phyloP scores from a whole-genome alignment of 2,113 vertebrate species.

The Chlamydotis undulata region DNA sequence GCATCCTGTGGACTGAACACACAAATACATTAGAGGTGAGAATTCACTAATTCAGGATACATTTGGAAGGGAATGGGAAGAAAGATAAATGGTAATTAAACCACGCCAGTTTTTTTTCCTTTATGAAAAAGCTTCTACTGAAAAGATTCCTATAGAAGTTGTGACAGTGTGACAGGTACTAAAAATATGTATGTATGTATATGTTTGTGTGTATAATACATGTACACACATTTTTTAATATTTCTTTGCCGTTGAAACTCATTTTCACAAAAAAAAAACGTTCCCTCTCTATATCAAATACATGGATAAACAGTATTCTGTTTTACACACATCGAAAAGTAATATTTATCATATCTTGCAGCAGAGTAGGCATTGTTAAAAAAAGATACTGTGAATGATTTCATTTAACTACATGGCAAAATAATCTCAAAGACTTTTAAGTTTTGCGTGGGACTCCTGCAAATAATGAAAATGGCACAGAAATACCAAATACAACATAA shows the following conservation, averaged over 20 bases:
- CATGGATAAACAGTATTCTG: not conserved
- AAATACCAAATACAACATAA: not conserved
- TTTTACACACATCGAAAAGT: not conserved
- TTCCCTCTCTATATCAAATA: not conserved
- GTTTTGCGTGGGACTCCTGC: not conserved
- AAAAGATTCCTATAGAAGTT: not conserved
- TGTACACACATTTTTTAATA: not conserved
- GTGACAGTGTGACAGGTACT: not conserved
- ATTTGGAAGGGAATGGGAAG: not conserved
- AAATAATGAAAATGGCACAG: not conserved
- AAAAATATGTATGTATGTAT: not conserved
- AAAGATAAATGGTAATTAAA: not conserved
- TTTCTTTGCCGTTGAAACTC: accelerated
- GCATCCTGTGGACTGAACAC: constrained; percentile 54
- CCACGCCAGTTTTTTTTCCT: not conserved
- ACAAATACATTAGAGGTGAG: constrained; percentile 33
- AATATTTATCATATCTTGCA: not conserved
- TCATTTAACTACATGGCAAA: not conserved
- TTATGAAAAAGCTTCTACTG: not conserved
- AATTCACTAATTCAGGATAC: constrained; percentile 14
- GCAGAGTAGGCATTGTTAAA: not conserved
- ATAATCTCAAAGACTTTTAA: not conserved
- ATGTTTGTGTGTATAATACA: not conserved
- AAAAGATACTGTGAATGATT: not conserved
- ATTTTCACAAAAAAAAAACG: not conserved